These are phyloP conservation scores for Eptesicus fuscus DNA, from an alignment of 2,113 vertebrate species.

Conservation along the genomic window DNA sequence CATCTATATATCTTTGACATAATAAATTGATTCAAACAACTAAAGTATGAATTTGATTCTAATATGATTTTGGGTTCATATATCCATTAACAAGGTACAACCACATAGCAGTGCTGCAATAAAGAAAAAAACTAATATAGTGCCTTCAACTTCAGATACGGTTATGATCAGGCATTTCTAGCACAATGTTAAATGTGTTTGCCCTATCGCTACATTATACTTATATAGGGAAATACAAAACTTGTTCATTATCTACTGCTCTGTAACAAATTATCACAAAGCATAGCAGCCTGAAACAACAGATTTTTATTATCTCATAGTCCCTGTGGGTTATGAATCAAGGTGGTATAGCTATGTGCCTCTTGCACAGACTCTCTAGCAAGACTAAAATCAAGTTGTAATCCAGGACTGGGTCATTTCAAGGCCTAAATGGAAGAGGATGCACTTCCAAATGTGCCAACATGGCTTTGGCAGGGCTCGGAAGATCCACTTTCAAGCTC, in stretches of 20 bases:
- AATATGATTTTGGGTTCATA: neutral
- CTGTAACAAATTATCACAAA: neutral
- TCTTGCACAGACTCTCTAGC: neutral
- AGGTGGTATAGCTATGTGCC: neutral
- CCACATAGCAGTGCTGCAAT: neutral
- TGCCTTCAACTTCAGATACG: neutral
- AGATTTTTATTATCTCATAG: neutral
- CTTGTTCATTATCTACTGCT: neutral
- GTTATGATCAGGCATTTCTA: neutral
- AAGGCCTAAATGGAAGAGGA: neutral
- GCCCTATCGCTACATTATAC: neutral
- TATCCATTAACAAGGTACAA: neutral
- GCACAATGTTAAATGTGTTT: neutral
- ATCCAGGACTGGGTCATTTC: neutral
- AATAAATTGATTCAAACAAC: neutral
- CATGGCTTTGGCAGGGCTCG: neutral
- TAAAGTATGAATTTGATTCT: constrained; percentile 7
- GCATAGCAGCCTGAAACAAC: neutral
- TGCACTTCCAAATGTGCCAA: neutral
- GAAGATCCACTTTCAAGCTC: neutral
- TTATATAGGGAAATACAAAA: neutral
- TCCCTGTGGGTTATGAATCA: neutral
- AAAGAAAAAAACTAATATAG: neutral
- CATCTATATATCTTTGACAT: neutral
- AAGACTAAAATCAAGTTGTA: neutral